Base-by-base conservation (phyloP, 2,113 vertebrate species). In the Takifugu bimaculatus region DNA sequence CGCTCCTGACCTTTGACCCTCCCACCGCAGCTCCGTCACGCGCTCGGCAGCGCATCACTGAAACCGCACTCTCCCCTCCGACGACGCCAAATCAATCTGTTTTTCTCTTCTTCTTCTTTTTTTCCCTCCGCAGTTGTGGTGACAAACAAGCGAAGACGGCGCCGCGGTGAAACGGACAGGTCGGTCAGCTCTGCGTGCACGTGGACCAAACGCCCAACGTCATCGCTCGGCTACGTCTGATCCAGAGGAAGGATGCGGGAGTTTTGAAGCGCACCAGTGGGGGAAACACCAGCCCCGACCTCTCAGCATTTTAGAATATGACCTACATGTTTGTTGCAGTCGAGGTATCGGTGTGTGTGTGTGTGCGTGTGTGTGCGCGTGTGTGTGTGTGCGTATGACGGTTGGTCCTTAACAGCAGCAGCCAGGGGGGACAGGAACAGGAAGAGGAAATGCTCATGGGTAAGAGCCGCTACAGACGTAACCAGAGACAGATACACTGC, bases 111-210 rank as follows among this genome's bases (percentile, higher is more conserved):
- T 82, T 79, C 20, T 20, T 20, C 20, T 20, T 20, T 20, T 20
- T 20, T 20, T 20, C 20, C 20, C 20, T 66, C 54, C 57, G 45
- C 15, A 3, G 56, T 39, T 68, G 63, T 15, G 57, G 6, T 44
- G 47, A 72, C 43, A 4, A 71, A 55, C 25, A 63, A 65, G 20
- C 43, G 67, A 71, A 49, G 48, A 74, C 63, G 76, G 57, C 56
- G 1, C 20, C 42, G 79, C 12, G 81, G 76, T 78, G 52, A 35
- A 27, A 20, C 53, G 52, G 60, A 42, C 72, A 68, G 79, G 78
- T 79, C 77, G 59, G 32, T 15, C 20, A 35, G 35, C 54, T 77
- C 84, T 89, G 85, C 85, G 87, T 85, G 85, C 79, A 85, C 80
- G 54, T 42, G 56, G 77, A 73, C 72, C 26, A 6, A 20, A 25